Evolutionary conservation across 2,797 vertebrate genomes (phyloP).

Genomic region (Artibeus lituratus): DNA sequence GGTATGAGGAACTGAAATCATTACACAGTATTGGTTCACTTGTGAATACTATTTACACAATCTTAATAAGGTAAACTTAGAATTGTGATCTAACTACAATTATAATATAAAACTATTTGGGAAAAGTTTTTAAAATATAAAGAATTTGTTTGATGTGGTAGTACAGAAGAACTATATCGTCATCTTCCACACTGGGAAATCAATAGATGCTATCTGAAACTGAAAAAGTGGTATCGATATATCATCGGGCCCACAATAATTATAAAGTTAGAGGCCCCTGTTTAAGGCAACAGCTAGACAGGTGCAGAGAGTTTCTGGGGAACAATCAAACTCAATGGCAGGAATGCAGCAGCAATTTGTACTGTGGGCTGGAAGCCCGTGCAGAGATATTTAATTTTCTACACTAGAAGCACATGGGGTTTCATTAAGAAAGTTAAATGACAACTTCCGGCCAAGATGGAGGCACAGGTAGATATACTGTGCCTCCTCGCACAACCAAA

Average conservation of each 20-base stretch:
- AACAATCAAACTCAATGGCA: background rate
- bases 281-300: background rate
- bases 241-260: background rate
- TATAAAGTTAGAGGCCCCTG: background rate
- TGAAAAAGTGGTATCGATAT: background rate
- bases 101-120: background rate
- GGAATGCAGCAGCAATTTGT: rapidly evolving
- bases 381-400: background rate
- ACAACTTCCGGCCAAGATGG: too few species aligned
- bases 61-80: background rate
- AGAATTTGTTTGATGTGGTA: background rate
- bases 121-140: background rate
- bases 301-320: background rate
- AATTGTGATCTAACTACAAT: background rate
- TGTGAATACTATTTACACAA: background rate
- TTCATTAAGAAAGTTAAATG: background rate
- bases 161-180: background rate
- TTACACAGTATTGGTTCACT: background rate
- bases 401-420: background rate
- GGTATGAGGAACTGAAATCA: background rate
- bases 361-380: background rate
- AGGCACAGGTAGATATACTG: too few species aligned
- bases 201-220: background rate
- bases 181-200: background rate
- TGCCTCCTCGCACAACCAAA: too few species aligned